These are phyloP conservation scores for Phoebastria nigripes DNA, from an alignment of 2,797 vertebrate species.

Conservation along the genomic window DNA sequence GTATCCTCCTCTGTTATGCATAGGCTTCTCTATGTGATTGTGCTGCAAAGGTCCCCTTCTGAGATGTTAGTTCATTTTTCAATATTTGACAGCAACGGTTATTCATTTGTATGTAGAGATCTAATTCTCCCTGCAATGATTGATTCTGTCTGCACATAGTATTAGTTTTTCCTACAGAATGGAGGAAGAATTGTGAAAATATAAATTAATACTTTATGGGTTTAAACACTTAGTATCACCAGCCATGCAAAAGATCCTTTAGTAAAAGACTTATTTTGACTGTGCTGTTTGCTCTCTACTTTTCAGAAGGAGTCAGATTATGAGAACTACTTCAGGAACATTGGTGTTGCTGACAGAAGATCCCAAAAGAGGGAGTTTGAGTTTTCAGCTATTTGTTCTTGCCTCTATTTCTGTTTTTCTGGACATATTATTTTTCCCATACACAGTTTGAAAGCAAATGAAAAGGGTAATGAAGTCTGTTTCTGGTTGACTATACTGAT, in stretches of 20 bases:
- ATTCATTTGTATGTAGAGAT: not conserved
- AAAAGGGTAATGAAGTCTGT: not conserved
- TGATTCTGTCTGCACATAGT: not conserved
- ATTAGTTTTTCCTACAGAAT: not conserved
- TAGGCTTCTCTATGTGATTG: not conserved
- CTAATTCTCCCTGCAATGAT: not conserved
- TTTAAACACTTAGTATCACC: not conserved
- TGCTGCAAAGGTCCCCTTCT: not conserved
- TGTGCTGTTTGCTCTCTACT: not conserved
- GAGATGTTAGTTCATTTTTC: not conserved
- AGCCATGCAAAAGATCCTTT: not conserved
- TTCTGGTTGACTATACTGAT: not conserved
- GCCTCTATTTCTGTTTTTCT: not conserved
- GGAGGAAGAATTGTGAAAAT: not conserved
- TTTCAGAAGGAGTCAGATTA: not conserved
- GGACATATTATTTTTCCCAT: not conserved
- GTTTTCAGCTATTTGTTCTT: constrained; percentile 13
- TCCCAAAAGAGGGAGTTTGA: not conserved
- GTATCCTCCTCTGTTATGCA: not conserved
- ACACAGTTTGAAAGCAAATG: not conserved
- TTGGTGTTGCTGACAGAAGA: not conserved
- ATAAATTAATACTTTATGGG: not conserved
- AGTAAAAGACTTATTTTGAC: not conserved
- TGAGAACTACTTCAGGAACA: not conserved
- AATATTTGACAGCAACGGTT: not conserved